Evolutionary conservation across 2,797 vertebrate species (phyloP).

Genomic region (Microctenopoma steveboyesi): DNA sequence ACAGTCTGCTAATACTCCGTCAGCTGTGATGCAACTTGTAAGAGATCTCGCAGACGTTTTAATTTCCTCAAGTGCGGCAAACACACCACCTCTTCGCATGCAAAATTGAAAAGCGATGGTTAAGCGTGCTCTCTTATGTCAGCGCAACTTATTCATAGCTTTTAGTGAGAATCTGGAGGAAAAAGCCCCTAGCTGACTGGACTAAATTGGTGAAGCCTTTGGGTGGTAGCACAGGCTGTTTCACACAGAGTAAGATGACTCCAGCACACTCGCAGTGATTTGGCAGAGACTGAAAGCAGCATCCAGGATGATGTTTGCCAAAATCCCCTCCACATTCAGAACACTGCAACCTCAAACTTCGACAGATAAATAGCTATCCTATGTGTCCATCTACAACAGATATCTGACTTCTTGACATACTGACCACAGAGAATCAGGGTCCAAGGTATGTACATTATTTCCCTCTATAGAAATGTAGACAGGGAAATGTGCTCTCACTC

Average conservation of each 20-base stretch:
- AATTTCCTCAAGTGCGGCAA: conserved; percentile 41
- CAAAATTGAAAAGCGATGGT: conserved; percentile 49
- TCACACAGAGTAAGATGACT: conserved; percentile 37
- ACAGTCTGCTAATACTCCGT: conserved; percentile 21
- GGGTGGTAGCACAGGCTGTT: conserved; percentile 34
- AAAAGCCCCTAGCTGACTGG: conserved; percentile 50
- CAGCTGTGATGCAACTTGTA: conserved; percentile 24
- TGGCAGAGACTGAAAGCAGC: conserved; percentile 27
- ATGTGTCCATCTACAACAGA: conserved; percentile 9
- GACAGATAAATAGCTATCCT: conserved; percentile 15
- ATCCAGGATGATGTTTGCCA: conserved; percentile 42
- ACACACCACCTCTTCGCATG: conserved; percentile 37
- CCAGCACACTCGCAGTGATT: conserved; percentile 26
- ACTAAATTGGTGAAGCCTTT: conserved; percentile 50
- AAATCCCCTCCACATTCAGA: conserved; percentile 28
- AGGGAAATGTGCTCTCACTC: neutral
- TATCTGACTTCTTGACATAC: conserved; percentile 8
- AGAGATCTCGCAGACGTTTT: conserved; percentile 12
- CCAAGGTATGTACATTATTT: neutral
- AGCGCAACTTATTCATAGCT: conserved; percentile 43
- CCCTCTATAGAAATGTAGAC: neutral
- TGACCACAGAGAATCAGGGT: neutral
- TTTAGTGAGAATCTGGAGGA: conserved; percentile 45
- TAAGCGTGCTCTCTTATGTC: conserved; percentile 37
- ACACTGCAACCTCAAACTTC: conserved; percentile 11